A percentile compares a stretch with the other conserved stretches of the same genome.
Evolutionary conservation across 2,888 invertebrate species (phyloP).

Genomic region (Thalpophila matura): DNA sequence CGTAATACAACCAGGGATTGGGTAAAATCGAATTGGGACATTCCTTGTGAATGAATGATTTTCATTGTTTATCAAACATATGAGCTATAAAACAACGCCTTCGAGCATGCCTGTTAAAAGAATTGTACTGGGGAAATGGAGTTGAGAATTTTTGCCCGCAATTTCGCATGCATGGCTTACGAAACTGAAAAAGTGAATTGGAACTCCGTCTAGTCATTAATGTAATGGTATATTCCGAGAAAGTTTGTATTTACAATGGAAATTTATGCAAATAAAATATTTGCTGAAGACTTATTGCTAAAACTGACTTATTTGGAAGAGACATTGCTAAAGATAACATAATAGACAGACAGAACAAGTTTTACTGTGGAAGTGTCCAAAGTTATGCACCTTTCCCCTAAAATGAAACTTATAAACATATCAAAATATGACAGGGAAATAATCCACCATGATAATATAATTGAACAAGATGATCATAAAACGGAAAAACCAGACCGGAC

Average conservation of each 20-base stretch:
- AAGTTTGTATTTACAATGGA: slow-evolving; percentile 47
- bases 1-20: slow-evolving; percentile 41
- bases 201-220: slow-evolving; percentile 36
- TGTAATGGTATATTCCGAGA: slow-evolving; percentile 46
- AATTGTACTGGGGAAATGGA: slow-evolving; percentile 38
- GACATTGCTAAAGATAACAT: neutral
- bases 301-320: slow-evolving; percentile 3
- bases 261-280: slow-evolving; percentile 42
- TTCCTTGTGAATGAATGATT: slow-evolving; percentile 52
- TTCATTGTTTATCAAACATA: slow-evolving; percentile 59
- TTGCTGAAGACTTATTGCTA: slow-evolving; percentile 13
- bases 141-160: slow-evolving; percentile 36
- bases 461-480: slow-evolving; percentile 10
- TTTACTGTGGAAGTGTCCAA: no score
- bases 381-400: neutral
- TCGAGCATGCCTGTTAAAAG: slow-evolving; percentile 40
- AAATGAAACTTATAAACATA: neutral
- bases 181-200: slow-evolving; percentile 50
- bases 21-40: slow-evolving; percentile 49
- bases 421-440: slow-evolving; percentile 1
- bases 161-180: slow-evolving; percentile 47
- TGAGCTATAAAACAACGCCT: slow-evolving; percentile 43
- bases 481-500: neutral
- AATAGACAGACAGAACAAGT: no score
- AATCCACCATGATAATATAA: slow-evolving; percentile 9